Evolutionary conservation across 2,797 vertebrate species (phyloP).

Genomic region (Sus cebifrons): DNA sequence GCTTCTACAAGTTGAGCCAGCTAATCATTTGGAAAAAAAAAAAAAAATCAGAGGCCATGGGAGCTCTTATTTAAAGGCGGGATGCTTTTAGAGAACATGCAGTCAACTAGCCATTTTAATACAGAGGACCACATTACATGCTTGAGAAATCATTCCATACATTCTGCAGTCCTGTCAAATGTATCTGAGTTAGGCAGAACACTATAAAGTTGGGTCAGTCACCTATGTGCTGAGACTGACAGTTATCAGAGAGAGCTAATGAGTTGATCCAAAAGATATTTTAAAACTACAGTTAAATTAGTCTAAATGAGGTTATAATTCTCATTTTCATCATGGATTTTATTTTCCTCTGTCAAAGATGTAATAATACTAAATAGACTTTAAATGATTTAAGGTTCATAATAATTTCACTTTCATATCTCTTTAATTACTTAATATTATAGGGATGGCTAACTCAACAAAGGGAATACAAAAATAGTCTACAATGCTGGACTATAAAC

Average conservation of each 20-base stretch:
- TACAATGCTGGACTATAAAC: slow-evolving; percentile 36
- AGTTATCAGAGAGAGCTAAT: slow-evolving; percentile 38
- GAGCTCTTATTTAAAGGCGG: neutral
- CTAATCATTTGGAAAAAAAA: neutral
- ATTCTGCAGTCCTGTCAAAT: neutral
- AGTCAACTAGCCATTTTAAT: neutral
- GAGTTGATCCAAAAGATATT: slow-evolving; percentile 69
- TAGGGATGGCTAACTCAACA: slow-evolving; percentile 62
- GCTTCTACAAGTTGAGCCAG: neutral
- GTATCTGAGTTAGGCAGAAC: neutral
- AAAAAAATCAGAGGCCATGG: neutral
- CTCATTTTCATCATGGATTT: slow-evolving; percentile 81
- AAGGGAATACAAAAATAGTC: slow-evolving; percentile 66
- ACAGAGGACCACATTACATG: neutral
- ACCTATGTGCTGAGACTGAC: neutral
- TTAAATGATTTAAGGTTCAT: slow-evolving; percentile 77
- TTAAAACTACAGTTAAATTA: slow-evolving; percentile 75
- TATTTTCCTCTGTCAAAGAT: slow-evolving; percentile 79
- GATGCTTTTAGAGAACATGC: neutral
- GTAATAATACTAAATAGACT: slow-evolving; percentile 83
- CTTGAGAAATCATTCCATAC: neutral
- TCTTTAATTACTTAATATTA: slow-evolving; percentile 82
- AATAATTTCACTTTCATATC: slow-evolving; percentile 77
- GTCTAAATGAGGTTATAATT: slow-evolving; percentile 78
- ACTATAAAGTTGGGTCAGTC: neutral